phyloP scores from a whole-genome alignment of 1,140 invertebrate species.

The Bombus sibiricus region DNA sequence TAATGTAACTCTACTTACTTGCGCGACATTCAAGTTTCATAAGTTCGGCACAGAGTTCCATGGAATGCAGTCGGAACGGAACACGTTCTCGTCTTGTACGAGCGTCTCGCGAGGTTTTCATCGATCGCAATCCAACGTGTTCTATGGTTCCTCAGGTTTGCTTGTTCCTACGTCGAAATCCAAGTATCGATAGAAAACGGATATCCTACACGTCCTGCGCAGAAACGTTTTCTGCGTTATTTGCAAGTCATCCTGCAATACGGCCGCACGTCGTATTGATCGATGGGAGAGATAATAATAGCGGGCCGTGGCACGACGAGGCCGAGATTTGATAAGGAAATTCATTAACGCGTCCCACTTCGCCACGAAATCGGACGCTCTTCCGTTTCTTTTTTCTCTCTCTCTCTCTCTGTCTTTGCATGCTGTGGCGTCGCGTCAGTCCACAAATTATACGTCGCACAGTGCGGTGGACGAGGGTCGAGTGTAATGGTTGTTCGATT shows the following conservation, averaged over 20 bases:
- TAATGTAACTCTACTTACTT: not conserved
- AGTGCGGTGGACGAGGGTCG: no score
- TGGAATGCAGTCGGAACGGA: not conserved
- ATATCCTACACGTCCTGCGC: constrained; percentile 51
- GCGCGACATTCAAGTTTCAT: not conserved
- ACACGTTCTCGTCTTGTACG: not conserved
- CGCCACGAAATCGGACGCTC: constrained; percentile 31
- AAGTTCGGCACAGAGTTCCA: not conserved
- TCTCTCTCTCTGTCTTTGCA: not conserved
- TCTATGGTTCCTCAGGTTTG: not conserved
- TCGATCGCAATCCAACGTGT: not conserved
- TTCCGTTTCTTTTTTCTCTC: not conserved
- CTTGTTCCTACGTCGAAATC: not conserved
- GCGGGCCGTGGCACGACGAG: constrained; percentile 58
- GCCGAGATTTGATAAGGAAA: constrained; percentile 76
- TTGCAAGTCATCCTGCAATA: constrained; percentile 60
- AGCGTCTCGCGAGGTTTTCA: not conserved
- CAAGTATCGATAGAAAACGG: constrained; percentile 26
- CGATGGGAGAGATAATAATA: constrained; percentile 67
- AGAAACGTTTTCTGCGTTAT: constrained; percentile 56
- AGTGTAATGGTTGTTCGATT: no score
- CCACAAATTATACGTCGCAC: no score
- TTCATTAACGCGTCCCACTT: constrained; percentile 78
- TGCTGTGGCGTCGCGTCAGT: not conserved
- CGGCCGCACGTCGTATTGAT: constrained; percentile 61